Conservation (phyloP, 2,888 invertebrate genomes). For the Orthosia incerta region DNA sequence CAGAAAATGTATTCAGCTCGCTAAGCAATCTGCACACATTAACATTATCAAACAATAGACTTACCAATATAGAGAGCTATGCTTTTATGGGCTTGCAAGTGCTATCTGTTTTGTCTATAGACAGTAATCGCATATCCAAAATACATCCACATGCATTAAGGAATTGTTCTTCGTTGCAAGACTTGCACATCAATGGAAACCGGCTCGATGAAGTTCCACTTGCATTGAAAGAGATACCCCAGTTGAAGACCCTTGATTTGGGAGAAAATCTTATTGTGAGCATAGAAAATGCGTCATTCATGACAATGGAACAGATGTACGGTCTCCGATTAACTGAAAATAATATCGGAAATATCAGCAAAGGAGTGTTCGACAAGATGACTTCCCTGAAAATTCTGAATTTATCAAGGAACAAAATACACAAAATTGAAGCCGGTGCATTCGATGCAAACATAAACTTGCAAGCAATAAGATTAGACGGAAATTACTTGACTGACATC, state of each 20-base stretch:
- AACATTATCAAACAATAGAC: constrained; percentile 95
- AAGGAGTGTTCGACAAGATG: constrained; percentile 95
- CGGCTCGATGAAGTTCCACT: constrained; percentile 94
- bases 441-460: constrained; percentile 95
- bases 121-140: constrained; percentile 94
- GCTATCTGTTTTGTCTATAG: constrained; percentile 94
- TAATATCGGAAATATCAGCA: constrained; percentile 94
- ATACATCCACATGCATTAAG: constrained; percentile 94
- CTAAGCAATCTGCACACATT: constrained; percentile 95
- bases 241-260: constrained; percentile 95
- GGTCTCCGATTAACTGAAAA: constrained; percentile 96
- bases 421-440: constrained; percentile 94
- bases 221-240: constrained; percentile 94
- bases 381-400: constrained; percentile 95
- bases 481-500: constrained; percentile 95
- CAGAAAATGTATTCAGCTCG: constrained; percentile 95
- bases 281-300: constrained; percentile 95
- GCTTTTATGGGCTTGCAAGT: constrained; percentile 95
- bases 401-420: constrained; percentile 95
- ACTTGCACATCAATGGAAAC: constrained; percentile 96
- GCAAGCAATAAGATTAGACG: constrained; percentile 95
- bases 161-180: constrained; percentile 95
- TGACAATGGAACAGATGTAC: constrained; percentile 95
- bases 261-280: constrained; percentile 96
- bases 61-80: constrained; percentile 94